Evolutionary conservation across 2,888 invertebrate species (phyloP).

Genomic region (Chrysopilus asiliformis): DNA sequence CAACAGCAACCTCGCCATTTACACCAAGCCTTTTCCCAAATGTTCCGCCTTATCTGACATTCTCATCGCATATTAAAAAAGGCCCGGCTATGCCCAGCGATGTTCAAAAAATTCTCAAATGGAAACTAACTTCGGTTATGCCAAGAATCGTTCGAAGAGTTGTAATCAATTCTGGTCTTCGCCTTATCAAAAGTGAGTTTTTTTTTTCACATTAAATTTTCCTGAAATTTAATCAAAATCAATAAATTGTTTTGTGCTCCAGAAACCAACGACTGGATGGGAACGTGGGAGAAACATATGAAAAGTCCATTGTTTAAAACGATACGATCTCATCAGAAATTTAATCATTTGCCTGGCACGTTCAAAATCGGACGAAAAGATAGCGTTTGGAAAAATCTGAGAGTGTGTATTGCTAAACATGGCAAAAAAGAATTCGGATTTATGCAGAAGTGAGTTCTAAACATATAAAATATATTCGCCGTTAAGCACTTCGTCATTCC

Average conservation of each 20-base stretch:
- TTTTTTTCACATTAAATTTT: conserved; percentile 12
- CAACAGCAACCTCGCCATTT: conserved; percentile 28
- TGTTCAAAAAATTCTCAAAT: conserved; percentile 70
- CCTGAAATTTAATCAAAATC: neutral
- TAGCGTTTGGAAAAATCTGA: conserved; percentile 75
- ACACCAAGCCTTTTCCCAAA: conserved; percentile 53
- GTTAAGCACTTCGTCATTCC: no score
- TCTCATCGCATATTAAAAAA: conserved; percentile 52
- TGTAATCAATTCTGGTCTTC: conserved; percentile 73
- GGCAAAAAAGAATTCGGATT: conserved; percentile 67
- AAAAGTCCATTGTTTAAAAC: conserved; percentile 78
- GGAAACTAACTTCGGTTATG: conserved; percentile 90
- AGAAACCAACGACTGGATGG: conserved; percentile 85
- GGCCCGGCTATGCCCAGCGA: conserved; percentile 50
- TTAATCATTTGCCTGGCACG: conserved; percentile 97
- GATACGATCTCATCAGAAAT: conserved; percentile 81
- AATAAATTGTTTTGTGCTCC: conserved; percentile 17
- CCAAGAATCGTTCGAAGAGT: conserved; percentile 85
- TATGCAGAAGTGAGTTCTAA: conserved; percentile 54
- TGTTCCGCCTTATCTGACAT: conserved; percentile 67
- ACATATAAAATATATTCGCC: no score
- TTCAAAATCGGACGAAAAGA: conserved; percentile 97
- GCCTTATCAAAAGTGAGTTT: conserved; percentile 63
- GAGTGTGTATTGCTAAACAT: conserved; percentile 40
- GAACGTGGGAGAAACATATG: conserved; percentile 98